These are phyloP conservation scores for Lethenteron reissneri DNA, from an alignment of 2,113 vertebrate species.

Conservation along the genomic window DNA sequence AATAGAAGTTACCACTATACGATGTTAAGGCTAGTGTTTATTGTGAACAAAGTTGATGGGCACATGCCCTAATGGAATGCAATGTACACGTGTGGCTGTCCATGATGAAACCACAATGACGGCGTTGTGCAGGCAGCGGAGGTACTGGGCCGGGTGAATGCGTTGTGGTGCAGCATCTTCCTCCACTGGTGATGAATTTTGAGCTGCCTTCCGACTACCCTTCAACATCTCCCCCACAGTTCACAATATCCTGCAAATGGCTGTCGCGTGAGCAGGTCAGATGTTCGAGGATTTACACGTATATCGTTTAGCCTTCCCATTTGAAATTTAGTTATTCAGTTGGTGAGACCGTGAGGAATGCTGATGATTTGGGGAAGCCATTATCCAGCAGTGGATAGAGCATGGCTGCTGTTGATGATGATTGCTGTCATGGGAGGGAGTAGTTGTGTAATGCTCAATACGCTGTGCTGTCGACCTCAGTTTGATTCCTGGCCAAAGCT, in stretches of 20 bases:
- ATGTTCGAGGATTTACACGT: neutral
- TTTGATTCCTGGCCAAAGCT: too few species aligned
- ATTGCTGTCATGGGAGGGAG: neutral
- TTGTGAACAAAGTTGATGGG: too few species aligned
- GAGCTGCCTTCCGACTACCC: neutral
- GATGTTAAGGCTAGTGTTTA: too few species aligned
- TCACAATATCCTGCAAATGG: conserved; percentile 3
- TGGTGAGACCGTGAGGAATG: neutral
- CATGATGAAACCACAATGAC: too few species aligned
- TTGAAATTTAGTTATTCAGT: neutral
- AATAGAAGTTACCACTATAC: too few species aligned
- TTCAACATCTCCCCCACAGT: neutral
- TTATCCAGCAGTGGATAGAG: neutral
- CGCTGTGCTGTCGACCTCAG: too few species aligned
- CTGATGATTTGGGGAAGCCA: neutral
- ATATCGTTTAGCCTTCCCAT: neutral
- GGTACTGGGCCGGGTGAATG: too few species aligned
- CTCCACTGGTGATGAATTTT: conserved; percentile 4
- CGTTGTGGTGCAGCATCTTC: neutral
- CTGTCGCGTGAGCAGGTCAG: neutral
- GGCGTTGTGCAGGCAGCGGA: too few species aligned
- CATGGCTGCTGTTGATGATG: neutral
- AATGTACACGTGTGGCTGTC: too few species aligned
- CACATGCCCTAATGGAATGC: too few species aligned
- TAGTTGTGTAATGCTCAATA: neutral